Evolutionary conservation across 2,888 invertebrate species (phyloP), one percentile per base, ranked within the genome.

Genomic region (Diadegma fenestrale): DNA sequence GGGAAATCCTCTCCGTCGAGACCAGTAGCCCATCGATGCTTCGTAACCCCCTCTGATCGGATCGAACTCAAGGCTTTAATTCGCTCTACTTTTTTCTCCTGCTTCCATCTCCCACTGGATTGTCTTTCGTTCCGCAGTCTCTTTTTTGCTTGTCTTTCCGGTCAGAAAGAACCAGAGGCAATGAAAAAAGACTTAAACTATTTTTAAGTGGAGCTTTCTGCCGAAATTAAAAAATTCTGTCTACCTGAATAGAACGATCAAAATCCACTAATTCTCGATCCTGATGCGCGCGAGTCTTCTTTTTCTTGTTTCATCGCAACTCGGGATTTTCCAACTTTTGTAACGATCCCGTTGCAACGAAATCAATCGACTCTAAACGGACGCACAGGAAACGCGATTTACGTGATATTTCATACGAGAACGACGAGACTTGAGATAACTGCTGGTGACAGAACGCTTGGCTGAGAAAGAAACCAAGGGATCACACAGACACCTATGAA

Each of bases 1-100:
- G 73, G 68, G 63, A 63, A 81, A 77, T 81, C 68, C 81, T 85
- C 78, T 37, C 81, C 78, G 77, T 69, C 72, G 84, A 85, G 78
- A 81, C 81, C 78, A 81, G 78, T 61, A 61, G 45, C 78, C 78
- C 58, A 45, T 78, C 84, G 81, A 85, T 81, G 69, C 69, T 78
- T 81, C 68, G 81, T 73, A 73, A 73, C 77, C 54, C 63, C 43
- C 68, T 58, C 58, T 68, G 78, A 85, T 75, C 54, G 51, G 54
- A 58, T 76, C 80, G 68, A 43, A 73, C 73, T 41, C 51, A 69
- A 61, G 81, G 77, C 81, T 85, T 69, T 81, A 78, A 81, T 78
- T 69, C 73, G 45, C 33, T 78, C 58, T 19, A 73, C 61, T 73
- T 45, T 26, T 66, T 30, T 37, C 2, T 51, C 37, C 22, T 37